Base-by-base conservation (phyloP, 2,113 vertebrate species). In the Bos javanicus region DNA sequence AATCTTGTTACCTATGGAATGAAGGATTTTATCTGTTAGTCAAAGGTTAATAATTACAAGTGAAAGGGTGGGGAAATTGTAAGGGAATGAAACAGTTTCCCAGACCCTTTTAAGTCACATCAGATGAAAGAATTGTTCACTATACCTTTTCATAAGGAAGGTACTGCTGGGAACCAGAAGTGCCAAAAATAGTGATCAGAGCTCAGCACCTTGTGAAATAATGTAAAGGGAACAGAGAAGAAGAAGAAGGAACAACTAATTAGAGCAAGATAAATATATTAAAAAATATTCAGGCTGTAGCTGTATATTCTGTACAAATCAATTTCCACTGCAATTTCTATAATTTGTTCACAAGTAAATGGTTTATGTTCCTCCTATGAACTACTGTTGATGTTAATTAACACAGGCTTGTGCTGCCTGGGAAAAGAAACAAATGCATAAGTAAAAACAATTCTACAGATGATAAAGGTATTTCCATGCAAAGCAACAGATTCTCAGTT, bases 361-460 rank as follows among this genome's bases (percentile, higher is more conserved):
- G 36, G 39, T 54, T 78, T 56, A 33, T 60, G 80, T 52, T 28
- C 36, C 56, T 95, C 21, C 14, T 83, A 7, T 87, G 57, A 39
- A 43, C 52, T 2, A 19, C 81, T 92, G 46, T 95, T n/a, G 71
- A 81, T 87, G 46, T 4, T 96, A 84, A 74, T 94, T 89, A 92
- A 56, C 30, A 76, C 57, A 60, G 57, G 74, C 46, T 90, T 54
- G 25, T 81, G 50, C 12, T 60, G 43, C 43, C 36, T 46, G 56
- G 80, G 48, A 43, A 91, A 94, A 85, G 57, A 87, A 94, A 52
- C 64, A 84, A 87, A 86, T 62, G 12, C 33, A 46, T 78, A 95
- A 93, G 89, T 95, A 86, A 95, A 94, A 84, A 83, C 43, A 54
- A n/a, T 59, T 90, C 85, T 30, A n/a, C 60, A 64, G 62, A 62